A percentile compares a stretch with the other conserved stretches of the same genome.
These are phyloP conservation scores for Chironomus tepperi DNA, from an alignment of 1,140 invertebrate genomes.

Conservation along the genomic window DNA sequence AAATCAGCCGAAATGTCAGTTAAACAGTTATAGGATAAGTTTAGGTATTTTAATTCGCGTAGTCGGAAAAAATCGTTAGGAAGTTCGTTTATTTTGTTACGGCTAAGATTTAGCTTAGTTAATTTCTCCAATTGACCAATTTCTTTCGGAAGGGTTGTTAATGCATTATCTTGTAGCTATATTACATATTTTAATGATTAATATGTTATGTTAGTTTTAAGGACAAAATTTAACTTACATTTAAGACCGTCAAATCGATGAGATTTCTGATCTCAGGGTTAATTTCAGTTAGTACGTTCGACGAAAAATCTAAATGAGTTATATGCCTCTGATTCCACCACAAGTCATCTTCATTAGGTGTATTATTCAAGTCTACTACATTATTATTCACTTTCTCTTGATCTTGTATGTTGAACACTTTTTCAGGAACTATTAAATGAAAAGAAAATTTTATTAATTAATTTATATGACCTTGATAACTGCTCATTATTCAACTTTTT, in stretches of 20 bases:
- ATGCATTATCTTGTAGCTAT: conserved; percentile 70
- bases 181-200: conserved; percentile 30
- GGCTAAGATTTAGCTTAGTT: conserved; percentile 66
- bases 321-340: conserved; percentile 84
- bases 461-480: not conserved
- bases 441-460: not conserved
- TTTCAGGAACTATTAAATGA: conserved; percentile 60
- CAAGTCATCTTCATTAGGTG: conserved; percentile 49
- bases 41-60: conserved; percentile 55
- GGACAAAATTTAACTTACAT: conserved; percentile 45
- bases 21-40: conserved; percentile 61
- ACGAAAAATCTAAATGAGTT: conserved; percentile 70
- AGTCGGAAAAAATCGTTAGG: conserved; percentile 57
- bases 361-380: conserved; percentile 49
- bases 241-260: conserved; percentile 57
- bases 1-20: conserved; percentile 48
- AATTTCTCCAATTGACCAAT: conserved; percentile 66
- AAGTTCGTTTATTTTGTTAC: conserved; percentile 61
- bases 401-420: conserved; percentile 73
- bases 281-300: conserved; percentile 59
- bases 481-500: not conserved
- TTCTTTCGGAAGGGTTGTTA: conserved; percentile 62
- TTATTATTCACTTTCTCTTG: conserved; percentile 55
- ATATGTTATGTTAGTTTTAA: not conserved
- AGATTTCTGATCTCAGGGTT: conserved; percentile 61